Conservation (phyloP, 2,113 vertebrate genomes). For the Fukomys damarensis region DNA sequence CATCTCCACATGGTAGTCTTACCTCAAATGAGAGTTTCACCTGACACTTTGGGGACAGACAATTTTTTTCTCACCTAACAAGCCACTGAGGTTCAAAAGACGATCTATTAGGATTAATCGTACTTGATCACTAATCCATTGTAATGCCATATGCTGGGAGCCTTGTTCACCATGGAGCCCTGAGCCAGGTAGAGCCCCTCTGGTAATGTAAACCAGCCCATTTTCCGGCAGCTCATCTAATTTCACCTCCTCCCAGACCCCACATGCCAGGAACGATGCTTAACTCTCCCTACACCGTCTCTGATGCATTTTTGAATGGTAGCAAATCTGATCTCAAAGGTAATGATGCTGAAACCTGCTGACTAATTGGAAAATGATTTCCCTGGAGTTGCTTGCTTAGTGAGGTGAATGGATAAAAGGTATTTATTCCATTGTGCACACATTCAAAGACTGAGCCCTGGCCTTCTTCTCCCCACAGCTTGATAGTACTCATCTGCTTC, state of each 20-base stretch:
- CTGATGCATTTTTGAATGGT: conserved; percentile 86
- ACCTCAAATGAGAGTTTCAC: conserved; percentile 87
- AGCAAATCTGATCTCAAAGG: conserved; percentile 86
- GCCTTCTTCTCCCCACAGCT: background rate
- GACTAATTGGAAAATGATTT: conserved; percentile 86
- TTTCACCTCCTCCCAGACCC: conserved; percentile 85
- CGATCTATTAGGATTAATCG: conserved; percentile 89
- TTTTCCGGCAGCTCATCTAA: conserved; percentile 86
- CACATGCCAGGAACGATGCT: conserved; percentile 86
- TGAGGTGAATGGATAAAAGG: conserved; percentile 70
- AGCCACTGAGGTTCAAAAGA: conserved; percentile 86
- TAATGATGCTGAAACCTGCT: conserved; percentile 87
- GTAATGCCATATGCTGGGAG: conserved; percentile 87
- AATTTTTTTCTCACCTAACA: conserved; percentile 85
- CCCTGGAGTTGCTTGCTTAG: conserved; percentile 80
- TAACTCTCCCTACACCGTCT: conserved; percentile 86
- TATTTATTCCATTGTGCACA: conserved; percentile 73
- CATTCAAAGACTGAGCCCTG: conserved; percentile 60
- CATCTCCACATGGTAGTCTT: conserved; percentile 87
- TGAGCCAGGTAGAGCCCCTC: conserved; percentile 87
- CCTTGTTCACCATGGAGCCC: conserved; percentile 86
- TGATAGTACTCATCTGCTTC: conserved; percentile 72
- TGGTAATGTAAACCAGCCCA: conserved; percentile 85
- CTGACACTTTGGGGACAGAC: conserved; percentile 86
- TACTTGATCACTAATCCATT: conserved; percentile 87